Conservation (phyloP, 2,888 invertebrate genomes). For the Synergus itoensis region DNA sequence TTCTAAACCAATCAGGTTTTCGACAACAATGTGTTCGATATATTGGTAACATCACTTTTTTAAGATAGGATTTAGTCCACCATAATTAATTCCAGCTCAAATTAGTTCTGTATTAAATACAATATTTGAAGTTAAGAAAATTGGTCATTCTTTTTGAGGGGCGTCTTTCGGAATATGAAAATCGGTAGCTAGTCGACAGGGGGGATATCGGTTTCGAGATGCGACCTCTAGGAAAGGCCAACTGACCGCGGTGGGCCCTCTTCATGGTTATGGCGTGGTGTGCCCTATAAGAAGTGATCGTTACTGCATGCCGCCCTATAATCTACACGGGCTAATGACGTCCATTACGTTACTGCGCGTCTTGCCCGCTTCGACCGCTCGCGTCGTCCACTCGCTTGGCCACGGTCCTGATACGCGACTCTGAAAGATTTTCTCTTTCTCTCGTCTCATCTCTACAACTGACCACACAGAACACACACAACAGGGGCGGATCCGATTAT, state of each 20-base stretch:
- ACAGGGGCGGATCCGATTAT: slow-evolving; percentile 48
- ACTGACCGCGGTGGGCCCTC: slow-evolving; percentile 64
- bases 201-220: slow-evolving; percentile 63
- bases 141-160: not conserved
- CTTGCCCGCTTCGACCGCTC: slow-evolving; percentile 67
- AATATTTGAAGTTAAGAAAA: too few relatives aligned
- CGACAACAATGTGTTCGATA: too few relatives aligned
- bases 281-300: slow-evolving; percentile 77
- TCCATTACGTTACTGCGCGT: slow-evolving; percentile 77
- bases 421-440: slow-evolving; percentile 49
- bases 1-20: too few relatives aligned
- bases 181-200: slow-evolving; percentile 59
- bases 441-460: slow-evolving; percentile 49
- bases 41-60: too few relatives aligned
- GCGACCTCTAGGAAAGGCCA: slow-evolving; percentile 63
- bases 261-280: slow-evolving; percentile 66
- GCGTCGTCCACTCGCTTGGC: slow-evolving; percentile 66
- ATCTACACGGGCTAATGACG: slow-evolving; percentile 78
- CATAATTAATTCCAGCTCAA: too few relatives aligned
- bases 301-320: slow-evolving; percentile 78
- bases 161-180: not conserved
- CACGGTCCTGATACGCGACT: slow-evolving; percentile 72
- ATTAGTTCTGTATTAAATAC: too few relatives aligned
- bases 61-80: too few relatives aligned
- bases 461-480: slow-evolving; percentile 62